Base-by-base conservation (phyloP, 1,140 invertebrate genomes). In the Brachionus plicatilis region DNA sequence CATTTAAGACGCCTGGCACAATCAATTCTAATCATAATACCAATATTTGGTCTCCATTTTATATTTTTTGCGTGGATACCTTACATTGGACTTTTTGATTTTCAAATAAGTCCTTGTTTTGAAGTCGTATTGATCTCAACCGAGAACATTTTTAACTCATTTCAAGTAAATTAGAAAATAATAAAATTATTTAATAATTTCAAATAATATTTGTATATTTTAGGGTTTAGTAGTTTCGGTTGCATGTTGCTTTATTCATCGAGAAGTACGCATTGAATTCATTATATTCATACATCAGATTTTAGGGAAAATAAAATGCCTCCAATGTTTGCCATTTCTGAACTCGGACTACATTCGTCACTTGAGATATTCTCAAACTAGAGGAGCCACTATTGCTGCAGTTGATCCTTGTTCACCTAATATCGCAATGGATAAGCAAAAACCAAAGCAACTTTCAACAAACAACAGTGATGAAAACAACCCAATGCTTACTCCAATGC, bases 11-110 rank as follows among this genome's bases (percentile, higher is more conserved):
- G 79, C 11, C 17, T 82, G 33, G 79, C 79, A 41, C 56, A 82
- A 82, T 82, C 79, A 43, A 82, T 68, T 41, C 17, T 82, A 33
- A 82, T 82, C 12, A 82, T 82, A 20, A 82, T 82, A n/a, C 79
- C 79, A 27, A 82, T 82, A 65, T 82, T 82, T 82, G 79, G 79
- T 47, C 33, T 82, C 1, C 79, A 82, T 68, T 82, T 82, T 37
- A 65, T 82, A 2, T 65, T 82, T 43, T 82, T 82, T 27, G 50
- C 53, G 7, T 82, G 79, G 79, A 41, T 82, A 11, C 65, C 79
- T 4, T 82, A 82, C 29, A 43, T 82, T 1, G 14, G 24, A 1
- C 27, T 82, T 17, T 65, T 82, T 27, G 43, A 82, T 11, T 41
- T 65, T 24, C 50, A 68, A 43, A 82, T 82, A 3, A 37, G 79